Base-by-base conservation (phyloP, 2,797 vertebrate species). In the Centroberyx gerrardi region DNA sequence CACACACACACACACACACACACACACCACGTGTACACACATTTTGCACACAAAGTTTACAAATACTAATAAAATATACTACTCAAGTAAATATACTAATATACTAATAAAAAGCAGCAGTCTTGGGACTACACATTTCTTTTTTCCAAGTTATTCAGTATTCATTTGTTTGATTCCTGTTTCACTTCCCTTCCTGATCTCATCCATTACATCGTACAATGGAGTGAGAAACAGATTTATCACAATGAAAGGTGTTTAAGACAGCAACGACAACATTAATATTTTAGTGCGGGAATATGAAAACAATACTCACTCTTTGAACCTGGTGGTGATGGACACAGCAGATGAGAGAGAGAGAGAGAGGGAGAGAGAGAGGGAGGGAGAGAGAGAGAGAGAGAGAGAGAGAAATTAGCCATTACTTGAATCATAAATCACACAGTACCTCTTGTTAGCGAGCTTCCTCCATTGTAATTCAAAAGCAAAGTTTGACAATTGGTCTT, bases 271-370 rank as follows among this genome's bases (percentile, higher is more conserved):
- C 29, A 18, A 22, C 56, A 53, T 86, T 73, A 69, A 84, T 86
- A 88, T 83, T 83, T 79, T 63, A 83, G 68, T 66, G 13, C 9
- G 42, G 28, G 29, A 82, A 64, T 49, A 79, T 58, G 74, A 86
- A 84, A 70, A 70, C 22, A 49, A 80, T 96, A 99, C 98, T 99
- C 95, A 99, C 98, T 99, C 98, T 96, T 99, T 99, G 94, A 99
- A 99, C 95, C 98, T 99, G 95, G 87, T 90, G 75, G 82, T 10
- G 29, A 68, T n/a, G 73, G 80, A 83, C 29, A 62, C 54, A 66
- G 83, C 75, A 80, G 67, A 62, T 31, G 66, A 77, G 27, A 62
- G 14, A 46, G 42, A 31, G 27, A 46, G 14, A 18, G 22, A 72
- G 36, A 52, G 44, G 29, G 53, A 38, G 38, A 56, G 38, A 62